Conservation (phyloP, 2,797 vertebrate genomes). For the Pseudochirops cupreus region DNA sequence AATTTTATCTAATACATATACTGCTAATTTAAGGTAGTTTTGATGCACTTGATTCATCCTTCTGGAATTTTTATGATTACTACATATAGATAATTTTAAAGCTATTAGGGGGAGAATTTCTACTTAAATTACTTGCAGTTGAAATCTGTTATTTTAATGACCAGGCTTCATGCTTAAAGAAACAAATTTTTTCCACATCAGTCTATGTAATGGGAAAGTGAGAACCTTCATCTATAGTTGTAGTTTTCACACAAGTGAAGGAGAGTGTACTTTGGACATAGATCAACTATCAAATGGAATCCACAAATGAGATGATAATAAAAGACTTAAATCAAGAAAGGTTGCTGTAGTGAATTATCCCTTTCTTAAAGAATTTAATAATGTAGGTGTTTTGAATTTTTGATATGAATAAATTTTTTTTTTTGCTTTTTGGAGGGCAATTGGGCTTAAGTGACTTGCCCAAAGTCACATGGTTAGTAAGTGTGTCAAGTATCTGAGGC, state of each 20-base stretch:
- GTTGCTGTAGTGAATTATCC: conserved; percentile 26
- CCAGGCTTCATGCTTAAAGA: conserved; percentile 39
- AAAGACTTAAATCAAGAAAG: conserved; percentile 18
- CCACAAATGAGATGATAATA: conserved; percentile 13
- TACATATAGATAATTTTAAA: conserved; percentile 33
- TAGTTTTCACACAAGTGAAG: conserved; percentile 46
- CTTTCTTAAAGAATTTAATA: conserved; percentile 35
- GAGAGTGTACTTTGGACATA: conserved; percentile 27
- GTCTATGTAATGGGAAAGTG: conserved; percentile 29
- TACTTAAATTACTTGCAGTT: conserved; percentile 40
- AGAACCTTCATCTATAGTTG: conserved; percentile 4
- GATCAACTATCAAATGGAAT: conserved; percentile 19
- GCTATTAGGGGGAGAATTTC: conserved; percentile 11
- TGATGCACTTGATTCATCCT: conserved; percentile 11
- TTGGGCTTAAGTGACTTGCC: too few relatives aligned
- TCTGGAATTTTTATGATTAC: conserved; percentile 20
- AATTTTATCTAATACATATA: background rate
- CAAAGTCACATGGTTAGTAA: too few relatives aligned
- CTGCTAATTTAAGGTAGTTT: background rate
- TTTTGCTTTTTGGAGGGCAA: too few relatives aligned
- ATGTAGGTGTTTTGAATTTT: background rate
- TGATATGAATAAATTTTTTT: background rate
- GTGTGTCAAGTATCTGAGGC: too few relatives aligned
- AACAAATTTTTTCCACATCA: conserved; percentile 47
- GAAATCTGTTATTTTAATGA: conserved; percentile 15